Conservation (phyloP, 64 coral and sea anemone species). For the Stichodactyla mertensii region DNA sequence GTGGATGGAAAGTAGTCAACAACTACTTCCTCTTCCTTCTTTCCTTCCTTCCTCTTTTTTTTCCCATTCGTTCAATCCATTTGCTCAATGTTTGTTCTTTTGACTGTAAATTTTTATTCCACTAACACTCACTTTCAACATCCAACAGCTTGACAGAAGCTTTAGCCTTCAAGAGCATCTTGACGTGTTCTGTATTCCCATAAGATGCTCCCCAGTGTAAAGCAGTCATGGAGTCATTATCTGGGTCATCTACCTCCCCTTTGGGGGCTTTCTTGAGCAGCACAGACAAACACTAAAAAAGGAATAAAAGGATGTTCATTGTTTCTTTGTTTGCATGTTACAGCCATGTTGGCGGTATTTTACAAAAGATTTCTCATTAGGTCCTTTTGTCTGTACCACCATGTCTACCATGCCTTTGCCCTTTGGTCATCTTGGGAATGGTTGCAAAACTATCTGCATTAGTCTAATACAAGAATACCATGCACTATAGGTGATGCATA, state of each 20-base stretch:
- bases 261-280: conserved; percentile 62
- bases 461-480: too few species aligned
- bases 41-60: not conserved
- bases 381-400: too few species aligned
- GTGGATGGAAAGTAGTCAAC: too few species aligned
- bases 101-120: too few species aligned
- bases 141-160: conserved; percentile 42
- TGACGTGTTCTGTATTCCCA: conserved; percentile 71
- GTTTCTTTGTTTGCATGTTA: too few species aligned
- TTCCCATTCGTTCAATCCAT: not conserved
- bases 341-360: too few species aligned
- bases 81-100: not conserved
- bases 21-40: too few species aligned
- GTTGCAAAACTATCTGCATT: too few species aligned
- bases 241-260: conserved; percentile 77
- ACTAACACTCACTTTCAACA: conserved; percentile 39
- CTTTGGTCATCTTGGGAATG: too few species aligned
- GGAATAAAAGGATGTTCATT: not conserved
- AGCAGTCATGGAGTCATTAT: conserved; percentile 69
- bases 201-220: conserved; percentile 85
- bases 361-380: too few species aligned
- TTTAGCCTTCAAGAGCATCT: conserved; percentile 63
- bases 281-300: conserved; percentile 62
- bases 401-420: too few species aligned
- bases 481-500: too few species aligned